Base-by-base conservation (phyloP, 2,888 invertebrate genomes). In the Meganola albula region DNA sequence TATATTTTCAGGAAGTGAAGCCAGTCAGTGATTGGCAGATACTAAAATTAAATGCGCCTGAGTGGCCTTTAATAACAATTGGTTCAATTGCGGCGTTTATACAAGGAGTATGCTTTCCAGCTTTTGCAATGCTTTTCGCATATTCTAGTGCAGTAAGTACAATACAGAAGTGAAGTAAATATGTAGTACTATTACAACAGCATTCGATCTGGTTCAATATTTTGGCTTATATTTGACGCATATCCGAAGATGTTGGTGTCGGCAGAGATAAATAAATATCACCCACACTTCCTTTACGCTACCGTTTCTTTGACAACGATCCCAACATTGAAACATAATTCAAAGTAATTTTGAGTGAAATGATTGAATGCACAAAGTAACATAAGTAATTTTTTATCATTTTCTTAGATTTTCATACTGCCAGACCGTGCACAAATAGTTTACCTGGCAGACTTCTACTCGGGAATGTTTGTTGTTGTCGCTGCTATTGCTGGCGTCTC, bases 41-140 rank as follows among this genome's bases (percentile, higher is more conserved):
- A 12, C 62, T 92, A 36, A 87, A 87, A 44, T 51, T 90, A 34
- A 92, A 91, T 53, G 78, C 72, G 12, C 88, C 89, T 0, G 92
- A 92, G 64, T 92, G 91, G 91, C 76, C 83, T 0, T 87, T 79
- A 38, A 79, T 92, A 11, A 48, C 88, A 0, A 56, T 89, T n/a
- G 90, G 89, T 8, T 86, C 88, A n/a, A 60, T 91, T 2, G 89
- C 90, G 1, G 89, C 92, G 1, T 79, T 89, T 12, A 58, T 88
- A 2, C 90, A 91, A 33, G 92, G 92, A 5, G 86, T 88, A 0
- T 88, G 90, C 33, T 89, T 91, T 50, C 92, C 92, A 2, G 84
- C 85, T 0, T 92, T 91, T 56, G 90, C 92, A 0, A 68, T 92
- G n/a, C 78, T 92, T 1, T 92, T 92, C 53, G 91, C 91, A 26